phyloP scores from a whole-genome alignment of 2,888 invertebrate genomes.

The Leistus spinibarbis region DNA sequence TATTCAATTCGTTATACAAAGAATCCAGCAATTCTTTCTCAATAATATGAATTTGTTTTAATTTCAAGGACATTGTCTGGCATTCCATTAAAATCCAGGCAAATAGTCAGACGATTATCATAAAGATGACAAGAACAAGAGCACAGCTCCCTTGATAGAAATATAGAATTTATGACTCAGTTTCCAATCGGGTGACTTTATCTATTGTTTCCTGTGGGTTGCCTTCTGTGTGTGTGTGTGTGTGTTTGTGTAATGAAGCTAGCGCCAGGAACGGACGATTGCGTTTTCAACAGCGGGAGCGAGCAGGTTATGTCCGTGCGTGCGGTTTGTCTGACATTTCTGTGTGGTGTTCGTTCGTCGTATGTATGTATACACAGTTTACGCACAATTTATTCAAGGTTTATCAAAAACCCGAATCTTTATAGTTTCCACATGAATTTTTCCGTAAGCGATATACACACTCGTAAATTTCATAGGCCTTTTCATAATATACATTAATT shows the following conservation, averaged over 20 bases:
- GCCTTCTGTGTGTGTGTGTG: background rate
- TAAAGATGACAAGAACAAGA: background rate
- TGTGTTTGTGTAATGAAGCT: background rate
- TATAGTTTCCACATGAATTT: conserved; percentile 44
- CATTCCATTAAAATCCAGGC: background rate
- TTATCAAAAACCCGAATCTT: conserved; percentile 43
- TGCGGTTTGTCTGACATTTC: conserved; percentile 13
- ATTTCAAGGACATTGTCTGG: background rate
- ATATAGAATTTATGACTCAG: background rate
- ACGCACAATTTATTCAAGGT: conserved; percentile 43
- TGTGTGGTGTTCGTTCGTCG: background rate
- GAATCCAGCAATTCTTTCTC: background rate
- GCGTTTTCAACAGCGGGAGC: background rate
- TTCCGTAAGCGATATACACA: conserved; percentile 41
- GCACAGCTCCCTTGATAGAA: background rate
- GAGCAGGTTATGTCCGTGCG: background rate
- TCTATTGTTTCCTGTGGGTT: background rate
- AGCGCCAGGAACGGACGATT: background rate
- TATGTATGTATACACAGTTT: conserved; percentile 23
- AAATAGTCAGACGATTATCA: background rate
- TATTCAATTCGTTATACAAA: too few relatives aligned
- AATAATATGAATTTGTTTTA: background rate
- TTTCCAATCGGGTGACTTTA: background rate
- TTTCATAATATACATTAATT: conserved; percentile 34
- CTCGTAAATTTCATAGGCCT: conserved; percentile 37